These are phyloP conservation scores for Standfussiana lucernea DNA, from an alignment of 2,888 invertebrate species.

Conservation along the genomic window DNA sequence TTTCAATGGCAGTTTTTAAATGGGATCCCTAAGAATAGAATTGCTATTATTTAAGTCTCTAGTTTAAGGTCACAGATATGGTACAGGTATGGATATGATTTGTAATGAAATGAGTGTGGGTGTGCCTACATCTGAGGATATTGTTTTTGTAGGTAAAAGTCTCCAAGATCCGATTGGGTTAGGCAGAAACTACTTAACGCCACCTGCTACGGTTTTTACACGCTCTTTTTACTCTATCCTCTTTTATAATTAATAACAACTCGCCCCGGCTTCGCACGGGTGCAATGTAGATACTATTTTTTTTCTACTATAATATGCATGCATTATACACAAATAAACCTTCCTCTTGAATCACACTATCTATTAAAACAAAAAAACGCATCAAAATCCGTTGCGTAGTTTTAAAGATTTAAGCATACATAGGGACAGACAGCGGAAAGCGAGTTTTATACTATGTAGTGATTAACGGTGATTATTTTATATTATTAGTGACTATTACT, in stretches of 20 bases:
- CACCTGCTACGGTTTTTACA: background rate
- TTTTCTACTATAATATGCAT: too few relatives aligned
- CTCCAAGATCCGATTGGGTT: background rate
- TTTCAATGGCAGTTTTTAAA: constrained; percentile 61
- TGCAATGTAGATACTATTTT: too few relatives aligned
- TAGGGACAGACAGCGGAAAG: too few relatives aligned
- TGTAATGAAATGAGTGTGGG: background rate
- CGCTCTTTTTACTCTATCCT: background rate
- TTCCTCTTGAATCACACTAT: too few relatives aligned
- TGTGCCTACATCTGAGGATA: background rate
- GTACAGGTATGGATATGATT: background rate
- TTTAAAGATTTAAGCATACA: too few relatives aligned
- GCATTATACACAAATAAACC: too few relatives aligned
- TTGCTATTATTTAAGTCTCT: constrained; percentile 16
- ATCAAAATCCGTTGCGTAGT: too few relatives aligned
- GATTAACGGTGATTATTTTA: too few relatives aligned
- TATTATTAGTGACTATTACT: too few relatives aligned
- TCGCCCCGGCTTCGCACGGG: too few relatives aligned
- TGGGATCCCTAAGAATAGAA: constrained; percentile 38
- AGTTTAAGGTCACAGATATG: constrained; percentile 4
- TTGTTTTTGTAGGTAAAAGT: background rate
- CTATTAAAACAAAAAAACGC: too few relatives aligned
- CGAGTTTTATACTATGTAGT: too few relatives aligned
- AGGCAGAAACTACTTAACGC: background rate
- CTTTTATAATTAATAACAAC: background rate